phyloP scores from a whole-genome alignment of 1,140 invertebrate species.

The Lithobius niger region DNA sequence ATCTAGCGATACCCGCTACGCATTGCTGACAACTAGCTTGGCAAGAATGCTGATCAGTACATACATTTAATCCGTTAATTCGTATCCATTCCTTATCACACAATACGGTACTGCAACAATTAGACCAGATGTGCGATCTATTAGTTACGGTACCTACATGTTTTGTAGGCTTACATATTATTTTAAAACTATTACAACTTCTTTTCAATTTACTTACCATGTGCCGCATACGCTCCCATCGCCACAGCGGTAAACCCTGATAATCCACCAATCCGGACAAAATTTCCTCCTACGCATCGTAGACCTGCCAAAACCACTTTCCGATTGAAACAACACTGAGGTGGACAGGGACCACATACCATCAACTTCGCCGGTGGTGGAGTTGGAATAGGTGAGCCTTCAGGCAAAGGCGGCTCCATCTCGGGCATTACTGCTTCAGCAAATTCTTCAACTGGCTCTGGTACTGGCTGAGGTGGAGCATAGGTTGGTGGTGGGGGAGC shows the following conservation, averaged over 20 bases:
- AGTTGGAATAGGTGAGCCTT: not conserved
- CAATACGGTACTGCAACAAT: too few species aligned
- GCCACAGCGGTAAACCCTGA: not conserved
- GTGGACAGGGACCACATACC: too few species aligned
- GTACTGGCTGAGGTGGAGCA: not conserved
- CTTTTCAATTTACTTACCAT: too few species aligned
- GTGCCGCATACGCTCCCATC: not conserved
- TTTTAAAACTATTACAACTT: too few species aligned
- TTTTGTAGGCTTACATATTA: too few species aligned
- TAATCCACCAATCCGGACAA: not conserved
- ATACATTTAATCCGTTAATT: too few species aligned
- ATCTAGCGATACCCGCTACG: too few species aligned
- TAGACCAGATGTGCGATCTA: too few species aligned
- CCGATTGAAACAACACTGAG: not conserved
- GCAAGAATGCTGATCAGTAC: too few species aligned
- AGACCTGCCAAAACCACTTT: not conserved
- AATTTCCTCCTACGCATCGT: not conserved
- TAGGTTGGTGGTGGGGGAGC: not conserved
- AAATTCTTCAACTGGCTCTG: not conserved
- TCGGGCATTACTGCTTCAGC: not conserved
- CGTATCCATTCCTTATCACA: too few species aligned
- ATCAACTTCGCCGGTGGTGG: not conserved
- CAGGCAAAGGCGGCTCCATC: not conserved
- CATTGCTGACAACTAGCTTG: too few species aligned
- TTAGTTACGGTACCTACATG: too few species aligned